Percentiles rank a stretch among this genome's conserved stretches.
Evolutionary conservation across 2,797 vertebrate genomes (phyloP).

Genomic region (Neosalanx taihuensis): DNA sequence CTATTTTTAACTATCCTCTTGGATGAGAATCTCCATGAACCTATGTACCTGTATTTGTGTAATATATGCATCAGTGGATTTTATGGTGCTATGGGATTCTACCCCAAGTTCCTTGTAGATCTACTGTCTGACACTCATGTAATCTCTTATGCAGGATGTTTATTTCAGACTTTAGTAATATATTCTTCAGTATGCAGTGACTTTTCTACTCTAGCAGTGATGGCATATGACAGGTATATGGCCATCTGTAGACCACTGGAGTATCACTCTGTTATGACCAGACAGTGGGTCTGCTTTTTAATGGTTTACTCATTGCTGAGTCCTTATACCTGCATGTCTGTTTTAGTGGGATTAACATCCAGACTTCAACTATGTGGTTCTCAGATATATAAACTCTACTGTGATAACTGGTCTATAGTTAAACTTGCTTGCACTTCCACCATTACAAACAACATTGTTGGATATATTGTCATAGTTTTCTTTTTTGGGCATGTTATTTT

Average conservation of each 20-base stretch:
- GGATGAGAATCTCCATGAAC: constrained; percentile 13
- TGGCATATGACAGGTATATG: constrained; percentile 59
- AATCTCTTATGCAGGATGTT: constrained; percentile 50
- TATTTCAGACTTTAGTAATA: constrained; percentile 42
- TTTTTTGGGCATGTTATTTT: constrained; percentile 1
- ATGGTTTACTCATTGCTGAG: background rate
- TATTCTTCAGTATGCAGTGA: constrained; percentile 37
- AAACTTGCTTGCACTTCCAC: constrained; percentile 43
- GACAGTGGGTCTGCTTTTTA: background rate
- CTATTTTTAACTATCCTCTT: background rate
- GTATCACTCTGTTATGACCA: constrained; percentile 51
- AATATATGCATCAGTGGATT: constrained; percentile 43
- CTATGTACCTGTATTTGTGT: constrained; percentile 54
- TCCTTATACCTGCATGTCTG: background rate
- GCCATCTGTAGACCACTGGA: constrained; percentile 58
- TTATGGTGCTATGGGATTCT: constrained; percentile 50
- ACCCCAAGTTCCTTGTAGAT: constrained; percentile 51
- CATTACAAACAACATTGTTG: background rate
- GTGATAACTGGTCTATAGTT: constrained; percentile 50
- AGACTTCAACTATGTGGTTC: constrained; percentile 43
- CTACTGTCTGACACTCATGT: constrained; percentile 40
- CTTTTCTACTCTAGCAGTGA: constrained; percentile 45
- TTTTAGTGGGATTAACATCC: constrained; percentile 32
- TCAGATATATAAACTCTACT: constrained; percentile 46
- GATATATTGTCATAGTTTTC: constrained; percentile 7